Conservation (phyloP, 2,113 vertebrate genomes). For the Corythoichthys intestinalis region DNA sequence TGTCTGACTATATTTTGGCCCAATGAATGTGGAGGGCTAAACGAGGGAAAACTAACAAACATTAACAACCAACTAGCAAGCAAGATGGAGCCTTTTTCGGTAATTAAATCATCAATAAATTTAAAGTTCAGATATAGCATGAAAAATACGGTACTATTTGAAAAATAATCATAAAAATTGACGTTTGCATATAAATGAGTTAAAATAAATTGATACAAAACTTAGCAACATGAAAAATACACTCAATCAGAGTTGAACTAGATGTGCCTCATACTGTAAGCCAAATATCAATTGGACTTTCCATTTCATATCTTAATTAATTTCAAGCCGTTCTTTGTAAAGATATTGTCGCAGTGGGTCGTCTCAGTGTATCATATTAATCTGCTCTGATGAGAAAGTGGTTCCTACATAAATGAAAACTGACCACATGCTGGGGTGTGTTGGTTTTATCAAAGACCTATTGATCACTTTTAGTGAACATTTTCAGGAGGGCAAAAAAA, state of each 20-base stretch:
- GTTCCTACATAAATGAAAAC: slow-evolving; percentile 27
- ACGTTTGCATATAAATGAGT: neutral
- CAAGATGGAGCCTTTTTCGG: no score
- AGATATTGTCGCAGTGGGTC: slow-evolving; percentile 5
- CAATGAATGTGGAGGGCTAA: neutral
- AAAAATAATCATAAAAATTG: neutral
- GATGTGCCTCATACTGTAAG: neutral
- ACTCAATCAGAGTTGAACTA: neutral
- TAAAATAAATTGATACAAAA: neutral
- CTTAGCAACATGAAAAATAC: neutral
- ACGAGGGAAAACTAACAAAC: neutral
- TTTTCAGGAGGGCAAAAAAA: slow-evolving; percentile 12
- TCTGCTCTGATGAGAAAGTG: slow-evolving; percentile 5
- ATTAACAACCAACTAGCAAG: neutral
- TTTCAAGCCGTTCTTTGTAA: neutral
- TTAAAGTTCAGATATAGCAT: no score
- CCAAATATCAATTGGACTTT: neutral
- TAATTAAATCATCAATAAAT: no score
- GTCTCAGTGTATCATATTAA: slow-evolving; percentile 12
- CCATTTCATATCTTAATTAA: slow-evolving; percentile 9
- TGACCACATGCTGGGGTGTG: slow-evolving; percentile 15
- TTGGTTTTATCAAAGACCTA: slow-evolving; percentile 52
- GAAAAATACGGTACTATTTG: no score
- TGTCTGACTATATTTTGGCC: neutral
- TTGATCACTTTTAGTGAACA: slow-evolving; percentile 46